Evolutionary conservation across 2,888 invertebrate species (phyloP).

Genomic region (Brassicogethes aeneus): DNA sequence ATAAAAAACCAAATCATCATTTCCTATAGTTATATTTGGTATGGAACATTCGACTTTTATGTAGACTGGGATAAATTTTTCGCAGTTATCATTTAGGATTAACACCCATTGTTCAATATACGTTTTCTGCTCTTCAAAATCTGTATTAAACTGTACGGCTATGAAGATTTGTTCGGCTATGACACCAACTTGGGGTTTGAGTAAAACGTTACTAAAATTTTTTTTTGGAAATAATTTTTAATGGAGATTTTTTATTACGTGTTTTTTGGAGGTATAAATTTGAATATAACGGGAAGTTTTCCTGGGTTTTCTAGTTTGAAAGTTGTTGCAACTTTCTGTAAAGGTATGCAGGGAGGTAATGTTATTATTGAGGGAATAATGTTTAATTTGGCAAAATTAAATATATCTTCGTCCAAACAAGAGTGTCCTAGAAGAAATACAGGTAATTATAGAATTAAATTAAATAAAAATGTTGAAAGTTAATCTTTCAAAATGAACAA

Average conservation of each 20-base stretch:
- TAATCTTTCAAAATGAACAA: no score
- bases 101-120: conserved; percentile 40
- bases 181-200: conserved; percentile 42
- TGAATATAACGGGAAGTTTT: conserved; percentile 38
- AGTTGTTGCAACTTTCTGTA: conserved; percentile 27
- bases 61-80: conserved; percentile 31
- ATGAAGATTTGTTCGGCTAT: conserved; percentile 37
- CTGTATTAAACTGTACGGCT: conserved; percentile 33
- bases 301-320: conserved; percentile 36
- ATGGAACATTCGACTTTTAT: conserved; percentile 38
- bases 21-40: conserved; percentile 28
- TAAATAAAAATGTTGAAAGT: no score
- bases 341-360: conserved; percentile 25
- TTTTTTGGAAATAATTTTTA: neutral
- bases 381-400: conserved; percentile 29
- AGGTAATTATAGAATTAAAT: no score
- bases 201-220: conserved; percentile 29
- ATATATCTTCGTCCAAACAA: no score
- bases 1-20: conserved; percentile 32
- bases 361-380: conserved; percentile 25
- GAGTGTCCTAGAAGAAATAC: no score
- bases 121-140: conserved; percentile 22
- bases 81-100: conserved; percentile 34
- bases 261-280: conserved; percentile 37
- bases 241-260: conserved; percentile 21